Percentiles rank a stretch among this genome's conserved stretches.
These are phyloP conservation scores for Drosophila acutilabella DNA, from an alignment of 2,888 invertebrate genomes.

Conservation along the genomic window DNA sequence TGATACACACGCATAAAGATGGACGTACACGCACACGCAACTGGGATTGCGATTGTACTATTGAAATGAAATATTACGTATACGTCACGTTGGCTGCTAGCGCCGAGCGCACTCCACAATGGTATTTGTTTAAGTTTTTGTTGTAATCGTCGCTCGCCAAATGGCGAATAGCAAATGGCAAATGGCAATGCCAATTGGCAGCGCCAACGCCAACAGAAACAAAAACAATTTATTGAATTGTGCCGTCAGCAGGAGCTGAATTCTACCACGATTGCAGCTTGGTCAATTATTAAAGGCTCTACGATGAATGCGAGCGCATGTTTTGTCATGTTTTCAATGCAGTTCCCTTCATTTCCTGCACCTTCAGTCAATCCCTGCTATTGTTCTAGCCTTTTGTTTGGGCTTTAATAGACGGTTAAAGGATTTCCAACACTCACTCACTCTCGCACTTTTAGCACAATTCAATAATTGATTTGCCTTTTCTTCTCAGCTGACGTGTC, in stretches of 20 bases:
- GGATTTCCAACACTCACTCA: constrained; percentile 21
- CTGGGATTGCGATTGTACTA: constrained; percentile 54
- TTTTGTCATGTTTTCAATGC: constrained; percentile 11
- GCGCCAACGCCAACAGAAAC: constrained; percentile 9
- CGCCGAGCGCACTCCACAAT: constrained; percentile 17
- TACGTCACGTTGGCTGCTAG: constrained; percentile 68
- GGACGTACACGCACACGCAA: constrained; percentile 20
- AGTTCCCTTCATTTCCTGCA: not conserved
- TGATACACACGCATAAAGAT: not conserved
- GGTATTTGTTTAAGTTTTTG: constrained; percentile 76
- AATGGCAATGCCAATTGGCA: constrained; percentile 11
- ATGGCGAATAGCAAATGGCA: constrained; percentile 23
- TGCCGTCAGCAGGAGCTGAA: constrained; percentile 8
- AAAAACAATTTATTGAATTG: constrained; percentile 32
- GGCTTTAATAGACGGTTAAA: constrained; percentile 12
- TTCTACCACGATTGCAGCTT: constrained; percentile 14
- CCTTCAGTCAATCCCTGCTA: no score
- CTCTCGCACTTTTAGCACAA: not conserved
- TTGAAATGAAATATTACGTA: constrained; percentile 81
- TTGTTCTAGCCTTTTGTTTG: not conserved
- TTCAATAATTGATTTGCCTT: constrained; percentile 21
- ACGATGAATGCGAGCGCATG: constrained; percentile 10
- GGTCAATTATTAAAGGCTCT: constrained; percentile 56
- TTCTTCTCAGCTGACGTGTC: constrained; percentile 23
- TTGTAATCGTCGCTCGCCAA: constrained; percentile 57